These are phyloP conservation scores for Aphelenchoides besseyi DNA, from an alignment of 1,140 invertebrate species.

Conservation along the genomic window DNA sequence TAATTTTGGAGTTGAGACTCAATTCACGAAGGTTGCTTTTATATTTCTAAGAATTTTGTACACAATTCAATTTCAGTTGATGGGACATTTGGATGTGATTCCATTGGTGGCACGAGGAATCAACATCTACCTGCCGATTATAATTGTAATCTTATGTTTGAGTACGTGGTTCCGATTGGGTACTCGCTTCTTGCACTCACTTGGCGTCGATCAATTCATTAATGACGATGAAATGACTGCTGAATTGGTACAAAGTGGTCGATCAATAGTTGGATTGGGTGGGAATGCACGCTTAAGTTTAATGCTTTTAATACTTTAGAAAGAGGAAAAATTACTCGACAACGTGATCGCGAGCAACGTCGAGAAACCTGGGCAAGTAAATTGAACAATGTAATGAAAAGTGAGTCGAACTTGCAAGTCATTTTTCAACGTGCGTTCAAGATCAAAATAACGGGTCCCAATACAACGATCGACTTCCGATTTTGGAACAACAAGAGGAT, in stretches of 20 bases:
- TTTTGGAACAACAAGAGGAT: constrained; percentile 32
- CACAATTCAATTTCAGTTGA: constrained; percentile 72
- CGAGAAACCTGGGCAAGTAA: constrained; percentile 34
- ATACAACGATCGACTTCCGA: constrained; percentile 30
- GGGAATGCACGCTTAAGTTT: not conserved
- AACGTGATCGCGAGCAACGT: constrained; percentile 29
- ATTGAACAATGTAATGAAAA: constrained; percentile 12
- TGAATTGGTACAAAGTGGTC: constrained; percentile 56
- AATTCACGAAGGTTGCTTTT: constrained; percentile 56
- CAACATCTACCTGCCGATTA: constrained; percentile 97
- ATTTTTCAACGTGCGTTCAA: constrained; percentile 24
- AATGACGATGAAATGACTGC: constrained; percentile 60
- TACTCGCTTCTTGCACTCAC: constrained; percentile 49
- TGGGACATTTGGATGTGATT: constrained; percentile 99
- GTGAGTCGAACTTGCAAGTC: no score
- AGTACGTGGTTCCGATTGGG: constrained; percentile 80
- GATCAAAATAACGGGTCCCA: constrained; percentile 20
- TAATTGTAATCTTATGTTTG: constrained; percentile 85
- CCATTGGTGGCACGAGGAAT: constrained; percentile 94
- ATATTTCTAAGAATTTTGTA: not conserved
- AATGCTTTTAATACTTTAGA: constrained; percentile 30
- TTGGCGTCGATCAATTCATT: constrained; percentile 61
- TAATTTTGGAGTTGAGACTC: constrained; percentile 57
- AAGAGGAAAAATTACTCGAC: constrained; percentile 28
- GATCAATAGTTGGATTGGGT: constrained; percentile 40